These are phyloP conservation scores for Philereme transversata DNA, from an alignment of 2,888 invertebrate species.

Conservation along the genomic window DNA sequence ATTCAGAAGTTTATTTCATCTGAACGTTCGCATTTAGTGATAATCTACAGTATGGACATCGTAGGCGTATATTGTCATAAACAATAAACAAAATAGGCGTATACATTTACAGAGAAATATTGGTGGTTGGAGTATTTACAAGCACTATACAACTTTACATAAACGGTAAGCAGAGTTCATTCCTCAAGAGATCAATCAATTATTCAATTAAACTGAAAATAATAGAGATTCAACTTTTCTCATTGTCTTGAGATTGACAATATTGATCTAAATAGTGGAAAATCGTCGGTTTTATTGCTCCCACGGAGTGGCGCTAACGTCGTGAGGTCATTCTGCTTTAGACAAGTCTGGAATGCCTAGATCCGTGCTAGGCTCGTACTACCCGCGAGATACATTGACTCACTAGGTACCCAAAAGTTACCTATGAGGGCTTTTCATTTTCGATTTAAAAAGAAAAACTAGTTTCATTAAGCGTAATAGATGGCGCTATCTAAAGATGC, in stretches of 20 bases:
- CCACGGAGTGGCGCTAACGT: not conserved
- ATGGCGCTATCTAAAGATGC: too few species aligned
- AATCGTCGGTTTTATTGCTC: conserved; percentile 17
- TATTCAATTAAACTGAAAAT: not conserved
- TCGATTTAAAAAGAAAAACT: too few species aligned
- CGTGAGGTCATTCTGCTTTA: not conserved
- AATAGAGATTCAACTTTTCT: not conserved
- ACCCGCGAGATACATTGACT: too few species aligned
- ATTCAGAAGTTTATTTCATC: conserved; percentile 74
- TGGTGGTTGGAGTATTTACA: conserved; percentile 63
- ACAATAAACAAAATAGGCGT: conserved; percentile 71
- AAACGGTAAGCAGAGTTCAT: conserved; percentile 54
- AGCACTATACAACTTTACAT: conserved; percentile 80
- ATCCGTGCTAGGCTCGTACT: too few species aligned
- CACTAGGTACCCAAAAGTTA: too few species aligned
- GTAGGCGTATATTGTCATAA: conserved; percentile 78
- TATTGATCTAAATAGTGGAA: conserved; percentile 29
- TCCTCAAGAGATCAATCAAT: conserved; percentile 42
- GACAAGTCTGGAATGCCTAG: too few species aligned
- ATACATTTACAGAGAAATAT: conserved; percentile 67
- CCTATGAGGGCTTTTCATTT: too few species aligned
- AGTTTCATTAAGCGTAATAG: too few species aligned
- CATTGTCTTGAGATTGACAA: conserved; percentile 23
- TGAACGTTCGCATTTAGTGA: conserved; percentile 74
- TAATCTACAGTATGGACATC: conserved; percentile 78